Percentiles rank a stretch among this genome's conserved stretches.
These are phyloP conservation scores for Muscicapa comitata DNA, from an alignment of 2,797 vertebrate genomes.

Conservation along the genomic window DNA sequence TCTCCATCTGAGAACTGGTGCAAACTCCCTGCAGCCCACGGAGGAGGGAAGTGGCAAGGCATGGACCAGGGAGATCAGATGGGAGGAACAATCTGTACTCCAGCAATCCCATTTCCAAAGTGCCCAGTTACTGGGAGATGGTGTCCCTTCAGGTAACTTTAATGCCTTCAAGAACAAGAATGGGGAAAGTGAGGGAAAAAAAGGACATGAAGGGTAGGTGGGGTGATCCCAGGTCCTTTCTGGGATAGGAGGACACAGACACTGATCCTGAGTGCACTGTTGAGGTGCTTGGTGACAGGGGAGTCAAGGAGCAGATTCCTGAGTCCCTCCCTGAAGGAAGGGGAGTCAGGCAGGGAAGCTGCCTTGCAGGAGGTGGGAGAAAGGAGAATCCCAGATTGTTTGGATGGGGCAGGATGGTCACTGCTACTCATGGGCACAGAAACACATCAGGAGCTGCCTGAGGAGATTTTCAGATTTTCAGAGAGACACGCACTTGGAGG, in stretches of 20 bases:
- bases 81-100: accelerated
- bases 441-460: neutral
- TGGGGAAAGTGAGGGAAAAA: neutral
- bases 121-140: neutral
- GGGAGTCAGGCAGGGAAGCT: neutral
- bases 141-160: neutral
- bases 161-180: neutral
- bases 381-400: neutral
- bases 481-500: neutral
- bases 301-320: neutral
- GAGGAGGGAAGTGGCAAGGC: neutral
- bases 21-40: neutral
- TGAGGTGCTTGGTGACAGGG: neutral
- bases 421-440: neutral
- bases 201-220: neutral
- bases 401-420: neutral
- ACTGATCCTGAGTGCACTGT: accelerated
- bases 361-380: neutral
- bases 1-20: neutral
- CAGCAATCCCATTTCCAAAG: neutral
- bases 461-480: neutral
- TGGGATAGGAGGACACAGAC: neutral
- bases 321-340: neutral
- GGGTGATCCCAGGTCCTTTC: neutral
- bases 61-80: neutral